Base-by-base conservation (phyloP, 2,797 vertebrate genomes). In the Malurus leucopterus region DNA sequence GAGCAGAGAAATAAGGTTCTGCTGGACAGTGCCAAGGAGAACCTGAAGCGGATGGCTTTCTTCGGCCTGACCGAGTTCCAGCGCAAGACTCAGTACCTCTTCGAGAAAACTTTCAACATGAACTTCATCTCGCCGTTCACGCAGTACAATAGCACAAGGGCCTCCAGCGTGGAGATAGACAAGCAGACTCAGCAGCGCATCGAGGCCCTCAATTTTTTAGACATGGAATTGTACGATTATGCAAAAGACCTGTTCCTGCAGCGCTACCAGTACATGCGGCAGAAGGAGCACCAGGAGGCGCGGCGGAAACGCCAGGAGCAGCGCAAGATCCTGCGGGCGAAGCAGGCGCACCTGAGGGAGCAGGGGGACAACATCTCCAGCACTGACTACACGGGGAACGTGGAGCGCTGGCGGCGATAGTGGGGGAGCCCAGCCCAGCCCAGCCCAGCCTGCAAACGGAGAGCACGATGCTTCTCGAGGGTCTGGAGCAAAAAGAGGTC, bases 31-130 rank as follows among this genome's bases (percentile, higher is more conserved):
- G 99, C 99, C 78, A 99, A 99, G 89, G 98, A 98, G 57, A 99
- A 99, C 96, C 96, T 99, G 72, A 98, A 98, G 21, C 97, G 97
- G 30, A 99, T 99, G 99, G 99, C 99, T 14, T 99, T 99, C 96
- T 99, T 98, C 3, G 99, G 99, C 77, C 98, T 99, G 68, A 99
- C 99, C 0, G 99, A 99, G 79, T 99, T 99, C 95, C 99, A 99
- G 94, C 98, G 99, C 30, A 99, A 99, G 96, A 99, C 99, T 81
- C 99, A 99, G 96, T 99, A 99, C 92, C 97, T 99, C 81, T 99
- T 99, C 40, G 99, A 99, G 93, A 98, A 98, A 75, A 99, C 98
- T 63, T 99, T 99, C 96, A 98, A 97, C 91, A 97, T 99, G 97
- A 98, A 98, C 94, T 99, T 99, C 96, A 99, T 99, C 41, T 98